A percentile compares a stretch with the other conserved stretches of the same genome.
Conservation (phyloP, 2,797 vertebrate species). For the Mus minutoides region DNA sequence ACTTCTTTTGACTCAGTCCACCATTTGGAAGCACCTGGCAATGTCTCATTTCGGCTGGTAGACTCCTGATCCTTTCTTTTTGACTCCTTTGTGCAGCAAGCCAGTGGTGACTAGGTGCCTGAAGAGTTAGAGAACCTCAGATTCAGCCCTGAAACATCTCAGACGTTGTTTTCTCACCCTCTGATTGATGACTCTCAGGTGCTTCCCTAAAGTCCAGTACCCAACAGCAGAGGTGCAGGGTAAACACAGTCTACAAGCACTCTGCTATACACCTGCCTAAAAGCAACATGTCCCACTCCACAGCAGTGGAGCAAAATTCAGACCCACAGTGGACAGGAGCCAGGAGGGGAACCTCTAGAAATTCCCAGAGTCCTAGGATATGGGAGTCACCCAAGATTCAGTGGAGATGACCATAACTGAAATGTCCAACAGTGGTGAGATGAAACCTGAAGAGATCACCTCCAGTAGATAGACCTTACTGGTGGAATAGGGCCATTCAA, state of each 20-base stretch:
- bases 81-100: too few species aligned
- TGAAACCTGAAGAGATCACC: neutral
- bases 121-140: too few species aligned
- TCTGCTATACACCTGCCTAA: neutral
- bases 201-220: neutral
- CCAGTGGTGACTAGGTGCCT: too few species aligned
- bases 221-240: neutral
- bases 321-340: neutral
- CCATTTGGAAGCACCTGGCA: too few species aligned
- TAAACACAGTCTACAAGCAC: neutral
- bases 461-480: neutral
- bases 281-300: neutral
- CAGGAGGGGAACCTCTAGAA: neutral
- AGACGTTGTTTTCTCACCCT: too few species aligned
- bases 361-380: neutral
- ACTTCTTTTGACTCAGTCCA: too few species aligned
- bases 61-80: too few species aligned
- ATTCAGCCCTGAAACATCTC: too few species aligned
- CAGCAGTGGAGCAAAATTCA: accelerated
- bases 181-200: too few species aligned
- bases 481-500: neutral
- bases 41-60: too few species aligned
- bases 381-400: neutral
- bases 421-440: neutral
- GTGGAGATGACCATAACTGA: neutral